Base-by-base conservation (phyloP, 2,888 invertebrate species). In the Scaptomyza caliginosa region DNA sequence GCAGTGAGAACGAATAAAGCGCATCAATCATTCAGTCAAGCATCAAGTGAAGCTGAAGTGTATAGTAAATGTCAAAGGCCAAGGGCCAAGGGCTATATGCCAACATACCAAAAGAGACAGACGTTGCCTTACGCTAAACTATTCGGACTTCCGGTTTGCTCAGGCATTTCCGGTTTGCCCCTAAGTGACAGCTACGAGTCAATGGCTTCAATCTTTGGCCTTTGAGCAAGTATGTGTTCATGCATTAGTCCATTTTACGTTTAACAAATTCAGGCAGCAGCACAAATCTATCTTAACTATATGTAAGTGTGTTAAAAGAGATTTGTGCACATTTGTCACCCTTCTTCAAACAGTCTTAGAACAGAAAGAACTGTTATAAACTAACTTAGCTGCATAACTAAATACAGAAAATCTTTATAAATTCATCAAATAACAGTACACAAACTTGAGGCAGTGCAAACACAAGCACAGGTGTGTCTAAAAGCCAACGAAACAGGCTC, bases 1-100 rank as follows among this genome's bases (percentile, higher is more conserved):
- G n/a, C 8, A 69, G 66, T 80, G 63, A 69, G 73, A 75, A 63
- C 67, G 65, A 80, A 72, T 80, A 88, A 80, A 83, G 74, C 81
- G 75, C 88, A 88, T 88, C 83, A 84, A 83, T 83, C 83, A 88
- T 83, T 88, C 83, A 86, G 71, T 83, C 59, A 55, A 79, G 83
- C 86, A 79, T 83, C 83, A 60, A 86, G 83, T 56, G 52, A 34
- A 60, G 76, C 64, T 88, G 74, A 86, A 83, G 86, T 86, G 88
- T 88, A 83, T 72, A 83, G 84, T 77, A 83, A 83, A 88, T 86
- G 83, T 83, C 83, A 58, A 69, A 45, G 52, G 56, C 40, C 54
- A 50, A 23, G 10, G 39, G 49, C 45, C 58, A 55, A 64, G 36
- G 49, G 32, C 45, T 50, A 50, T n/a, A 30, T 26, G 50, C 46